phyloP scores from a whole-genome alignment of 2,888 invertebrate genomes.

The Ectemnius continuus region DNA sequence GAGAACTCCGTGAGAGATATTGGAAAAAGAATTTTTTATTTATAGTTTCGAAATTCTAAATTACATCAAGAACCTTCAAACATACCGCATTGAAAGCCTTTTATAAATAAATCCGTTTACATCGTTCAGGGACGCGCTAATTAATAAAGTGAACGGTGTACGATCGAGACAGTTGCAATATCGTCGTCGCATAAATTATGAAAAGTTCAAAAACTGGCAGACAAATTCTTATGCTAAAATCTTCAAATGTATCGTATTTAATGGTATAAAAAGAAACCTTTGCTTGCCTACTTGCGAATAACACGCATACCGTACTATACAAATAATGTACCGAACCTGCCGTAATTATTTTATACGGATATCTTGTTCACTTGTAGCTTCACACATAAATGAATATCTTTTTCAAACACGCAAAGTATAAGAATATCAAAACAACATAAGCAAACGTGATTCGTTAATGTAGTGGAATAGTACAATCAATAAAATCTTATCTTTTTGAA shows the following conservation, averaged over 20 bases:
- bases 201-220: constrained; percentile 47
- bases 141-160: constrained; percentile 14
- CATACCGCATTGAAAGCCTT: constrained; percentile 35
- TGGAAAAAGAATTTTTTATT: constrained; percentile 66
- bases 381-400: constrained; percentile 20
- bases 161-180: constrained; percentile 48
- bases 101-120: constrained; percentile 41
- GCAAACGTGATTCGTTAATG: constrained; percentile 20
- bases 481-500: constrained; percentile 23
- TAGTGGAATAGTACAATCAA: constrained; percentile 12
- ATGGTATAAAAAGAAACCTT: constrained; percentile 24
- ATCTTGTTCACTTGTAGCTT: constrained; percentile 20
- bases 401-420: constrained; percentile 29
- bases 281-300: constrained; percentile 24
- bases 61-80: constrained; percentile 64
- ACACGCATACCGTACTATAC: constrained; percentile 41
- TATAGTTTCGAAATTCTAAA: constrained; percentile 62
- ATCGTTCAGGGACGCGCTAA: not conserved
- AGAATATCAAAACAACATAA: constrained; percentile 26
- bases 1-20: constrained; percentile 13
- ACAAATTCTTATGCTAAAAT: constrained; percentile 37
- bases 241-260: constrained; percentile 22
- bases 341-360: constrained; percentile 31
- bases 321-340: constrained; percentile 39
- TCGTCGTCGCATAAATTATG: constrained; percentile 54